A percentile compares a stretch with the other conserved stretches of the same genome.
Evolutionary conservation across 2,888 invertebrate species (phyloP).

Genomic region (Cheilosia scutellata): DNA sequence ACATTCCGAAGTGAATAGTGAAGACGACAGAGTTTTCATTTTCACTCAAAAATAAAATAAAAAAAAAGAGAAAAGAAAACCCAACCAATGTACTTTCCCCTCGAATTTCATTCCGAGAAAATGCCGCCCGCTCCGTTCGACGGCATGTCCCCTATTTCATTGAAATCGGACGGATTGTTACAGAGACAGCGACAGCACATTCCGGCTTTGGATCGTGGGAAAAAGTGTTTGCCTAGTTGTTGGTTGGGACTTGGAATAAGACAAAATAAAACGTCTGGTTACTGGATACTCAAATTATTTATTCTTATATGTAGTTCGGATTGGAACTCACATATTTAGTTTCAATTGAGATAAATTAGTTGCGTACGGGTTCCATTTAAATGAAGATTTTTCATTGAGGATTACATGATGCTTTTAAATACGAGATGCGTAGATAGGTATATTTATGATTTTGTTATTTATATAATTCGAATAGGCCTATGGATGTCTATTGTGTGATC

Average conservation of each 20-base stretch:
- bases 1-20: constrained; percentile 15
- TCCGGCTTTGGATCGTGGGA: constrained; percentile 43
- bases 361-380: constrained; percentile 19
- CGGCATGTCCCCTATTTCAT: constrained; percentile 40
- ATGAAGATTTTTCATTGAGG: neutral
- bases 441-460: no score
- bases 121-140: constrained; percentile 39
- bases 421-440: no score
- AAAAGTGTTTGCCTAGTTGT: constrained; percentile 15
- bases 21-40: constrained; percentile 38
- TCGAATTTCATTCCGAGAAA: constrained; percentile 52
- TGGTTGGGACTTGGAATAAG: neutral
- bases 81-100: constrained; percentile 50
- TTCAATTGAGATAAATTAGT: constrained; percentile 47
- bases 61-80: constrained; percentile 31
- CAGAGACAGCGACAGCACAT: constrained; percentile 19
- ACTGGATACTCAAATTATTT: constrained; percentile 1
- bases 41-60: constrained; percentile 35
- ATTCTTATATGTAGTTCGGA: neutral
- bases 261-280: neutral
- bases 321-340: constrained; percentile 17
- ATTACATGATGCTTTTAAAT: no score
- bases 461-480: no score
- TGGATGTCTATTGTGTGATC: no score
- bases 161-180: neutral